Evolutionary conservation across 2,888 invertebrate genomes (phyloP).

Genomic region (Megastigmus dorsalis): DNA sequence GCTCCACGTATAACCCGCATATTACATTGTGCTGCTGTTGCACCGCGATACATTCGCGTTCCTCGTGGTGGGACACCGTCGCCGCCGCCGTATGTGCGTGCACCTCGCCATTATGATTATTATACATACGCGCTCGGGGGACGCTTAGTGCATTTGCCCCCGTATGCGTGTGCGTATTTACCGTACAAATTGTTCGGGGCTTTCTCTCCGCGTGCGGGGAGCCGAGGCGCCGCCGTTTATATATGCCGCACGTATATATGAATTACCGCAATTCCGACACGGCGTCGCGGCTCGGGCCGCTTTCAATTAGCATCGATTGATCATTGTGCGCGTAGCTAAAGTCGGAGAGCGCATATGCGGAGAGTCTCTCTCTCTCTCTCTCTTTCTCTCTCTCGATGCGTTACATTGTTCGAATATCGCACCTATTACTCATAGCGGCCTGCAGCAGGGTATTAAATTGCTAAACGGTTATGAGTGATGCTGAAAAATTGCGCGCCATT

Average conservation of each 20-base stretch:
- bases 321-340: slow-evolving; percentile 16
- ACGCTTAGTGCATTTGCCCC: slow-evolving; percentile 25
- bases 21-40: no score
- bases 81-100: no score
- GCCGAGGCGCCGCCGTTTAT: no score
- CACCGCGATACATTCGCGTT: no score
- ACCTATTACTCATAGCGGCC: no score
- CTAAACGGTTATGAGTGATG: neutral
- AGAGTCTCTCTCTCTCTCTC: no score
- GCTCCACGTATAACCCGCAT: neutral
- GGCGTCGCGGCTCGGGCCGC: neutral
- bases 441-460: slow-evolving; percentile 21
- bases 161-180: slow-evolving; percentile 11
- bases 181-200: slow-evolving; percentile 34
- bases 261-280: slow-evolving; percentile 36
- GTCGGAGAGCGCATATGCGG: no score
- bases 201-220: neutral
- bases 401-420: slow-evolving; percentile 5
- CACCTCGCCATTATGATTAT: slow-evolving; percentile 27
- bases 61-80: no score
- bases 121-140: slow-evolving; percentile 6
- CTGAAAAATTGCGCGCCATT: neutral
- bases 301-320: slow-evolving; percentile 47
- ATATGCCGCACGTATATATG: neutral
- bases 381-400: no score